Evolutionary conservation across 2,888 invertebrate genomes (phyloP).

Genomic region (Callosobruchus maculatus): DNA sequence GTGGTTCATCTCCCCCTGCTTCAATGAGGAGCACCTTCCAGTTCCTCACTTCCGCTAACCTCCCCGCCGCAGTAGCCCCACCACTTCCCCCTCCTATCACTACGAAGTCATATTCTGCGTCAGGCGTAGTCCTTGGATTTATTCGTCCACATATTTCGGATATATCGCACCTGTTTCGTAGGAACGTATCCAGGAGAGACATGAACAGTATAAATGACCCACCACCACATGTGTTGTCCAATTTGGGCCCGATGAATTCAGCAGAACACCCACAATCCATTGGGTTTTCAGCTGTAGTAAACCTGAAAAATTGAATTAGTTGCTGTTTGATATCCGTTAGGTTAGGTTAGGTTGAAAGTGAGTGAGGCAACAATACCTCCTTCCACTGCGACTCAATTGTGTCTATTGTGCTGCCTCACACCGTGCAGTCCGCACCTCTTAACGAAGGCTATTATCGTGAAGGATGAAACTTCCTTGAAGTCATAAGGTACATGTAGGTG

Average conservation of each 20-base stretch:
- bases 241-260: conserved; percentile 52
- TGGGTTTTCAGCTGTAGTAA: neutral
- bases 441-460: too few species aligned
- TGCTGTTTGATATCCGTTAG: too few species aligned
- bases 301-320: too few species aligned
- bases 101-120: conserved; percentile 62
- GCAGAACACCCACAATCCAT: conserved; percentile 57
- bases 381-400: too few species aligned
- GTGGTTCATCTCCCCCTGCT: conserved; percentile 70
- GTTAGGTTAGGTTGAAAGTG: too few species aligned
- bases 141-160: conserved; percentile 61
- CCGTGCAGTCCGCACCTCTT: too few species aligned
- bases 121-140: conserved; percentile 46
- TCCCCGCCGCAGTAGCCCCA: conserved; percentile 61
- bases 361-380: too few species aligned
- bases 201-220: conserved; percentile 63
- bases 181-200: conserved; percentile 60
- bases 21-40: conserved; percentile 71
- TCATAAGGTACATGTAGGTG: too few species aligned
- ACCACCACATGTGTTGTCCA: conserved; percentile 56
- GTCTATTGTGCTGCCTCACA: too few species aligned
- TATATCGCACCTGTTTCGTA: conserved; percentile 56
- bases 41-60: conserved; percentile 60
- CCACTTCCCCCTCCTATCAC: conserved; percentile 66
- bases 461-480: too few species aligned